These are phyloP conservation scores for Etheostoma perlongum DNA, from an alignment of 2,797 vertebrate genomes.

Conservation along the genomic window DNA sequence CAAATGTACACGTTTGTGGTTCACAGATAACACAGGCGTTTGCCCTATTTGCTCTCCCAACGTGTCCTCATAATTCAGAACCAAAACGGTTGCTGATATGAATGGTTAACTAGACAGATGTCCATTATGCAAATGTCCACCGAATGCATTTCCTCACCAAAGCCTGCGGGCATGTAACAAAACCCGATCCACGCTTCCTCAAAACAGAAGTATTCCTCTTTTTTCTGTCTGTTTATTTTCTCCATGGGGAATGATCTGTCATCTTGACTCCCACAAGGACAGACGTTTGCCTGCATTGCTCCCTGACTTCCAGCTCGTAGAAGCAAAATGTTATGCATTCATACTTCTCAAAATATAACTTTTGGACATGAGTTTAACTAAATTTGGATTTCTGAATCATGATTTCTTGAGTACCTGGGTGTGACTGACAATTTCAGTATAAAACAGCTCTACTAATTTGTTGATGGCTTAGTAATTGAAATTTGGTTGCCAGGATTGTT, in stretches of 20 bases:
- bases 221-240: constrained; percentile 19
- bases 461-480: constrained; percentile 7
- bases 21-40: background rate
- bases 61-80: background rate
- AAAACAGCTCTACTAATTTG: constrained; percentile 7
- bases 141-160: constrained; percentile 16
- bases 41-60: background rate
- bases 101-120: constrained; percentile 37
- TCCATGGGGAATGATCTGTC: background rate
- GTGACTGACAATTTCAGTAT: background rate
- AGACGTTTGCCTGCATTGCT: background rate
- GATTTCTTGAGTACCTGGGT: background rate
- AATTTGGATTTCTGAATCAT: background rate
- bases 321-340: background rate
- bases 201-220: constrained; percentile 23
- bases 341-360: background rate
- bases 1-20: background rate
- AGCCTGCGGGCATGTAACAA: constrained; percentile 19
- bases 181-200: constrained; percentile 15
- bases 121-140: constrained; percentile 46
- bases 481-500: background rate
- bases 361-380: background rate
- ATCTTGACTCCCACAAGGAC: constrained; percentile 17
- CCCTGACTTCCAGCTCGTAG: background rate
- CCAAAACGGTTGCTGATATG: constrained; percentile 7